phyloP scores from a whole-genome alignment of 2,113 vertebrate genomes.

The Telmatochromis brichardi region DNA sequence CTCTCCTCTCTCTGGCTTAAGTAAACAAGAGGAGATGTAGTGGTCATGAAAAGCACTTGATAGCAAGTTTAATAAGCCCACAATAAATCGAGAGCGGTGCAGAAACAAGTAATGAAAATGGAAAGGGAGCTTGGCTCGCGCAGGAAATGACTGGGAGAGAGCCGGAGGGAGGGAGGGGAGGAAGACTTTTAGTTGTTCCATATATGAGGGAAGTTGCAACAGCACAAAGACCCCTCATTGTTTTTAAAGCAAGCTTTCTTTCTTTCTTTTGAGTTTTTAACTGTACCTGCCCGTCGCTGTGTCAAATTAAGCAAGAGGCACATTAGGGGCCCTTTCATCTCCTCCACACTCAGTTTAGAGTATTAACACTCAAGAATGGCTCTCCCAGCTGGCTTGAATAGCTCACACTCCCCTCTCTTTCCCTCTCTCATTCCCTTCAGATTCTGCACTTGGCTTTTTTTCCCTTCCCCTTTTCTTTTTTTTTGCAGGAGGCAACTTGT shows the following conservation, averaged over 20 bases:
- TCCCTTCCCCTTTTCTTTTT: background rate
- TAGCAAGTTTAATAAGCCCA: conserved; percentile 58
- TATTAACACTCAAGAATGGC: conserved; percentile 35
- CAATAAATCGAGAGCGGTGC: conserved; percentile 58
- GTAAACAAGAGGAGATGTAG: conserved; percentile 48
- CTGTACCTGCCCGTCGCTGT: conserved; percentile 36
- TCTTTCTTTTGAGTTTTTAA: background rate
- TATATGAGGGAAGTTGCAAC: conserved; percentile 43
- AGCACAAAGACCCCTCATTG: conserved; percentile 65
- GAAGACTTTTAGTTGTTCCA: conserved; percentile 59
- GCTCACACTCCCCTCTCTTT: conserved; percentile 25
- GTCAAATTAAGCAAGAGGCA: conserved; percentile 35
- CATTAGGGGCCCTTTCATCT: conserved; percentile 29
- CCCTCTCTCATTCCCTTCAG: conserved; percentile 34
- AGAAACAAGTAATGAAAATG: conserved; percentile 67
- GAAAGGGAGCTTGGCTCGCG: conserved; percentile 51
- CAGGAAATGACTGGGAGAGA: conserved; percentile 71
- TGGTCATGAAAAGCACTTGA: conserved; percentile 66
- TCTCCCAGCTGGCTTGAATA: conserved; percentile 44
- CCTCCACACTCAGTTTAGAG: conserved; percentile 20
- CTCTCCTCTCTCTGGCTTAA: conserved; percentile 31
- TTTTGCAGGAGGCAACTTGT: conserved; percentile 65
- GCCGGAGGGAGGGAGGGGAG: conserved; percentile 48
- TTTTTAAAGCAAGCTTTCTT: conserved; percentile 37
- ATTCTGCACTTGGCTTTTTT: conserved; percentile 34